phyloP scores from a whole-genome alignment of 1,140 invertebrate genomes.

The Drosophila virilis region DNA sequence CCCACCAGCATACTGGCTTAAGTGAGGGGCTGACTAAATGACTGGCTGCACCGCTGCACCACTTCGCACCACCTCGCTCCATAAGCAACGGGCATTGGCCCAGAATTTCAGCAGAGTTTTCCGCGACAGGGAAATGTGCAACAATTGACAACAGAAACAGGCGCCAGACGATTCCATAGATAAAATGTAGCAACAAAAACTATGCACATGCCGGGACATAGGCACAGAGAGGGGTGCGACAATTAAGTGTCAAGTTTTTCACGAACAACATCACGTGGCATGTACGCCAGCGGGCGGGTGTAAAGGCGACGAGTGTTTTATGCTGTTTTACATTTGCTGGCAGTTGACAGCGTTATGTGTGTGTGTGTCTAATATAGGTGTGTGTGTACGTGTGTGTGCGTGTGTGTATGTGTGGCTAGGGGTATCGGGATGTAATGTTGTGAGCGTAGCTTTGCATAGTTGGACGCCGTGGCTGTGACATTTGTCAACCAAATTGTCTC shows the following conservation, averaged over 20 bases:
- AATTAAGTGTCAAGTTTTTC: constrained; percentile 82
- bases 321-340: constrained; percentile 70
- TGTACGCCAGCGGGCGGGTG: constrained; percentile 5
- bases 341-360: constrained; percentile 8
- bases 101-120: constrained; percentile 30
- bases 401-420: no score
- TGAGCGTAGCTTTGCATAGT: constrained; percentile 28
- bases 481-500: constrained; percentile 68
- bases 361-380: not conserved
- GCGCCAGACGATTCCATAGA: constrained; percentile 71
- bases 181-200: constrained; percentile 22
- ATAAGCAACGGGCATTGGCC: constrained; percentile 68
- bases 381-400: not conserved
- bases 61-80: constrained; percentile 39
- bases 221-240: constrained; percentile 52
- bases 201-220: constrained; percentile 12
- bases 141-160: constrained; percentile 76
- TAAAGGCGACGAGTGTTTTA: constrained; percentile 67
- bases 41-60: constrained; percentile 17
- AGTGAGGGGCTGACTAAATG: constrained; percentile 8
- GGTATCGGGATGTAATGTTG: not conserved
- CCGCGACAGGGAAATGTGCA: constrained; percentile 67
- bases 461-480: constrained; percentile 61
- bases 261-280: constrained; percentile 58
- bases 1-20: constrained; percentile 18